Conservation (phyloP, 2,797 vertebrate genomes). For the Pangasius djambal region DNA sequence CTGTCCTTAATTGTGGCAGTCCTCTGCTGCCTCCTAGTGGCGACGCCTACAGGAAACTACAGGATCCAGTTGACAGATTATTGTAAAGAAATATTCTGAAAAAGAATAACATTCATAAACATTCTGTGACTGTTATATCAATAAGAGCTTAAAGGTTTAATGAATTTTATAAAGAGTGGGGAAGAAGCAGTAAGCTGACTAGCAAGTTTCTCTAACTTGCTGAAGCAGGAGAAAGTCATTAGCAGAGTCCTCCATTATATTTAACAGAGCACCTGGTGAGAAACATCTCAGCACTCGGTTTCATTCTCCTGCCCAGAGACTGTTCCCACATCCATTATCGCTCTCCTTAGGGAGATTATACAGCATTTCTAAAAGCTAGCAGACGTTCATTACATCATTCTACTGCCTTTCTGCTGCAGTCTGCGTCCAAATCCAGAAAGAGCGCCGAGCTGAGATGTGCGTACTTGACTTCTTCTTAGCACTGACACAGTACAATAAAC, state of each 20-base stretch:
- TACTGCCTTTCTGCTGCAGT: background rate
- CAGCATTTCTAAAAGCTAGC: conserved; percentile 3
- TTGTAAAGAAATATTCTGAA: background rate
- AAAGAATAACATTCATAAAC: background rate
- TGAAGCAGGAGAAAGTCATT: conserved; percentile 24
- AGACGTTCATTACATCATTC: background rate
- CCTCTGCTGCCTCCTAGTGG: conserved; percentile 56
- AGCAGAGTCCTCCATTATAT: conserved; percentile 10
- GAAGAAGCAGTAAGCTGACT: background rate
- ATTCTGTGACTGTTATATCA: background rate
- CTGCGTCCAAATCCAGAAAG: background rate
- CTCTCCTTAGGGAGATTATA: conserved; percentile 22
- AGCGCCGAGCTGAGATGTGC: background rate
- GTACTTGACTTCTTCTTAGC: background rate
- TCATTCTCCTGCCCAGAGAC: background rate
- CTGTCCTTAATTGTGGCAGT: conserved; percentile 4
- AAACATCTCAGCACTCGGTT: conserved; percentile 12
- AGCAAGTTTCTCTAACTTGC: conserved; percentile 15
- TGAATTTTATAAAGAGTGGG: background rate
- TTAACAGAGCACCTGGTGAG: background rate
- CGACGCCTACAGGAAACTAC: background rate
- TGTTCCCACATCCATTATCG: conserved; percentile 2
- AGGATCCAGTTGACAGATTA: background rate
- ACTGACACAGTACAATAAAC: background rate
- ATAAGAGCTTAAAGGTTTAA: conserved; percentile 24